phyloP scores from a whole-genome alignment of 30 jellyfish, hydroid and myxozoan species.

The Hydra vulgaris region DNA sequence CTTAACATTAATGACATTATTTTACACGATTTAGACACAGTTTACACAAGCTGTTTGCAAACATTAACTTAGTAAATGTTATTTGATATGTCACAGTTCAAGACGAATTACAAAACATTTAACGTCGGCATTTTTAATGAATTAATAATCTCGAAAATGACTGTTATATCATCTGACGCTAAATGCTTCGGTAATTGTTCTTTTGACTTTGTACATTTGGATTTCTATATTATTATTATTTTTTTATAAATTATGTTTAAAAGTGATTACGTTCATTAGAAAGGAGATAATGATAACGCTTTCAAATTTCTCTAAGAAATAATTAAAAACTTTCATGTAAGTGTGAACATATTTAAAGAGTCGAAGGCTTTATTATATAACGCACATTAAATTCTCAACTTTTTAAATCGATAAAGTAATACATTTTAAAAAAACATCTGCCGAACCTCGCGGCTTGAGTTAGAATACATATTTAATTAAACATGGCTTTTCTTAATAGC shows the following conservation, averaged over 20 bases:
- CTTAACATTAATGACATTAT: not conserved
- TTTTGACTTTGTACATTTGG: not conserved
- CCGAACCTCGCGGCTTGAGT: conserved; percentile 24
- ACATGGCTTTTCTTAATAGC: conserved; percentile 13
- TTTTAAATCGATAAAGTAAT: not conserved
- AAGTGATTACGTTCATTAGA: not conserved
- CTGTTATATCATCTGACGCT: not conserved
- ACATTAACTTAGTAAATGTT: not conserved
- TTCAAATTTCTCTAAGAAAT: not conserved
- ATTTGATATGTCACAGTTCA: not conserved
- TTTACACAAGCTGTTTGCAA: not conserved
- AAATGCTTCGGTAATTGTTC: not conserved
- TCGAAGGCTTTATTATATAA: not conserved
- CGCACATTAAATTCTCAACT: not conserved
- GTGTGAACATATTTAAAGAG: not conserved
- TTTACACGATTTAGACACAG: not conserved
- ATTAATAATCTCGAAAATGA: not conserved
- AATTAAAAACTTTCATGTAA: not conserved
- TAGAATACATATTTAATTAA: conserved; percentile 22
- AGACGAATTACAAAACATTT: not conserved
- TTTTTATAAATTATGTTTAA: not conserved
- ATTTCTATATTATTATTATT: not conserved
- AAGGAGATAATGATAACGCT: not conserved
- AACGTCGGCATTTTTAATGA: not conserved
- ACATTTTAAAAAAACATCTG: conserved; percentile 19